A percentile compares a stretch with the other conserved stretches of the same genome.
Conservation (phyloP, 2,797 vertebrate genomes). For the Lerista edwardsae region DNA sequence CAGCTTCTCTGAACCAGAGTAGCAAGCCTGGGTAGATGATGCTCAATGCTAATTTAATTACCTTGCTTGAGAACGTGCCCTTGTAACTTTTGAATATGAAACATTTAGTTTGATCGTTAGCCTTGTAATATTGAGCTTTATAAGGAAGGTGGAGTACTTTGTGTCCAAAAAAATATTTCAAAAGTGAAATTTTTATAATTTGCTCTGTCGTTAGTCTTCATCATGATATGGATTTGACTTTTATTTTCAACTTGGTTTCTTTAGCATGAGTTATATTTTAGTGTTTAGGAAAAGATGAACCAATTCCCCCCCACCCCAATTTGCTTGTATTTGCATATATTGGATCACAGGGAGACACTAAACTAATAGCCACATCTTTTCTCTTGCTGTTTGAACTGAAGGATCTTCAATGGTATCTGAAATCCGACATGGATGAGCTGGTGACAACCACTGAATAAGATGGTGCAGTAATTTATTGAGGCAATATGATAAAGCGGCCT, state of each 20-base stretch:
- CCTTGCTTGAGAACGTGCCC: constrained; percentile 27
- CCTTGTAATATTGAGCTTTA: constrained; percentile 85
- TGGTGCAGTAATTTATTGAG: constrained; percentile 47
- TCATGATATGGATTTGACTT: constrained; percentile 48
- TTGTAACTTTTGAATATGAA: background rate
- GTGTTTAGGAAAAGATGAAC: background rate
- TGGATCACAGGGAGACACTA: background rate
- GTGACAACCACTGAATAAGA: constrained; percentile 57
- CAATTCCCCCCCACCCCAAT: background rate
- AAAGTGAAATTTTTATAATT: constrained; percentile 61
- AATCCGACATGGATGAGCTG: constrained; percentile 36
- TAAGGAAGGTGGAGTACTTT: constrained; percentile 84
- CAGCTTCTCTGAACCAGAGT: constrained; percentile 57
- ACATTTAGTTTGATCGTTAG: constrained; percentile 58
- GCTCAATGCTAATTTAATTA: constrained; percentile 28
- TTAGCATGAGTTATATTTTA: background rate
- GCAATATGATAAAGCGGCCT: constrained; percentile 46
- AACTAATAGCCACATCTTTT: background rate
- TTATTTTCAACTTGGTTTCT: constrained; percentile 24
- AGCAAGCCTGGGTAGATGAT: constrained; percentile 53
- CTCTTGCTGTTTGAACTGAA: background rate
- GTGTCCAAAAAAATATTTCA: constrained; percentile 68
- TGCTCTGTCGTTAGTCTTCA: constrained; percentile 12
- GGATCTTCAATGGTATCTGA: constrained; percentile 39
- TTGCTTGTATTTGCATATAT: background rate